These are phyloP conservation scores for Hylyphantes graminicola DNA, from an alignment of 1,140 invertebrate species.

Conservation along the genomic window DNA sequence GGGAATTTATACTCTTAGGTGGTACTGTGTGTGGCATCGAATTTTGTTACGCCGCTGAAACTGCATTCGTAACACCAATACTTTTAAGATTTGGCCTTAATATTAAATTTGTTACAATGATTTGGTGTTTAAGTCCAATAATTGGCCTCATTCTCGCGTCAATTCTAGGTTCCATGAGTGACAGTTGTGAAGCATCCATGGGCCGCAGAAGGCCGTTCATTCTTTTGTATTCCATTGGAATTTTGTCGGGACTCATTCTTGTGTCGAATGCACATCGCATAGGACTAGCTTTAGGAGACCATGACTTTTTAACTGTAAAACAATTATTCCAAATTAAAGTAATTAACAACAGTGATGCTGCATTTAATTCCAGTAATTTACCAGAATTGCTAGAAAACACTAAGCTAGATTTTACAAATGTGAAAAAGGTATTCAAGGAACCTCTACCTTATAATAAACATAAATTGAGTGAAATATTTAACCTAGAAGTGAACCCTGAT, in stretches of 20 bases:
- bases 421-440: too few species aligned
- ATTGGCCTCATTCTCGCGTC: constrained; percentile 95
- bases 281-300: constrained; percentile 83
- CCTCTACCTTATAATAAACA: too few species aligned
- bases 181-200: constrained; percentile 82
- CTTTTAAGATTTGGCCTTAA: constrained; percentile 91
- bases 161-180: constrained; percentile 89
- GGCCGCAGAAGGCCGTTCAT: constrained; percentile 93
- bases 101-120: constrained; percentile 91
- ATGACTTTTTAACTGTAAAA: too few species aligned
- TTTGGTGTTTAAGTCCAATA: constrained; percentile 92
- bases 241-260: constrained; percentile 84
- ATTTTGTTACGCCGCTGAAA: constrained; percentile 96
- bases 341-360: background rate
- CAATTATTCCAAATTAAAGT: too few species aligned
- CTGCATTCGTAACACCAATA: constrained; percentile 95
- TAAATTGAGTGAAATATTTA: too few species aligned
- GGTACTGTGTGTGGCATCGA: constrained; percentile 97
- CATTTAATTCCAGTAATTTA: background rate
- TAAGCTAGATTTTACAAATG: too few species aligned
- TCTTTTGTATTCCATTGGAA: constrained; percentile 86
- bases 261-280: constrained; percentile 91
- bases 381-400: background rate
- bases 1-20: constrained; percentile 87
- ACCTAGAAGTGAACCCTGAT: background rate